Conservation (phyloP, 2,888 invertebrate species). For the Acanthopleura granulata region DNA sequence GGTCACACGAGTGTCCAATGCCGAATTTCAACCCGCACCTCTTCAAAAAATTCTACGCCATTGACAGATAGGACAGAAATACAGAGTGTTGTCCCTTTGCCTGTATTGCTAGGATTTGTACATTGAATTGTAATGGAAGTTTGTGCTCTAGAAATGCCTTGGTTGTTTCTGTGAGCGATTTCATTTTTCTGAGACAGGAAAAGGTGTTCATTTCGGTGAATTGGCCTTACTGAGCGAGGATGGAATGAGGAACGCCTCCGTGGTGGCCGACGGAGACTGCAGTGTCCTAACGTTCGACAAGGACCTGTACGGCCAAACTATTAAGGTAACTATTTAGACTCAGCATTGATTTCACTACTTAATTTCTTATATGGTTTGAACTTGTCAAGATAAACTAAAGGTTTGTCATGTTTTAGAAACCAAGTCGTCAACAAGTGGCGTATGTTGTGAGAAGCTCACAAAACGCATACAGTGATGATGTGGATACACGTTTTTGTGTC, state of each 20-base stretch:
- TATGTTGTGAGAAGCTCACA: no score
- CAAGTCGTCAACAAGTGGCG: no score
- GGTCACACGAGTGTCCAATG: no score
- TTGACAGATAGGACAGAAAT: background rate
- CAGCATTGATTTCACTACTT: no score
- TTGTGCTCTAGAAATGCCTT: background rate
- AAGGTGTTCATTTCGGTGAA: constrained; percentile 11
- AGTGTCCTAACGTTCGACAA: constrained; percentile 2
- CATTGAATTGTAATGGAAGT: background rate
- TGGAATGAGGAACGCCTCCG: background rate
- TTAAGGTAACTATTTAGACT: constrained; percentile 12
- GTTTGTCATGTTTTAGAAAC: no score
- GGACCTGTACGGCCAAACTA: background rate
- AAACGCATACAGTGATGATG: no score
- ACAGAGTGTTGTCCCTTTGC: background rate
- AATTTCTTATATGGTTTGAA: no score
- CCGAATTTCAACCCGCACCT: no score
- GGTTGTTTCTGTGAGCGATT: background rate
- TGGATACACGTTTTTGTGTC: no score
- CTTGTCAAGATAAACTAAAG: no score
- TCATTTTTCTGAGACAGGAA: background rate
- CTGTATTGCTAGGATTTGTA: background rate
- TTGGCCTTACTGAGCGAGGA: constrained; percentile 12
- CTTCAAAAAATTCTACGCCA: no score
- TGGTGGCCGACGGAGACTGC: constrained; percentile 6